phyloP scores from a whole-genome alignment of 2,797 vertebrate genomes.

The Natrix natrix region DNA sequence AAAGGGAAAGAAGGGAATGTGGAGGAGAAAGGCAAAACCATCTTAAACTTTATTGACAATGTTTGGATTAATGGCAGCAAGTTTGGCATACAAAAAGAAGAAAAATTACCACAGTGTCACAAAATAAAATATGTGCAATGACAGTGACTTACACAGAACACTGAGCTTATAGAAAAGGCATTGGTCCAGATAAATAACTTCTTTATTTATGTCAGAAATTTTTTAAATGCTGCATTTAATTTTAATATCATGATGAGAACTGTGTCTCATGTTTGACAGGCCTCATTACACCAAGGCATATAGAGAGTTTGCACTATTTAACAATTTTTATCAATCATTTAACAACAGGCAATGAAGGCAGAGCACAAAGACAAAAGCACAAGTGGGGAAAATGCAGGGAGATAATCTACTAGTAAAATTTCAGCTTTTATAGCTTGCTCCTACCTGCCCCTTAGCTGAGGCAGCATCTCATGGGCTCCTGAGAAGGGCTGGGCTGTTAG shows the following conservation, averaged over 20 bases:
- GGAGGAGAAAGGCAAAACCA: not conserved
- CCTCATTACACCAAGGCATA: conserved; percentile 70
- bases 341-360: conserved; percentile 59
- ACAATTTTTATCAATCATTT: conserved; percentile 76
- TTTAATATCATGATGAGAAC: conserved; percentile 73
- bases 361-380: conserved; percentile 48
- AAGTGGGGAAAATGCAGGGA: conserved; percentile 50
- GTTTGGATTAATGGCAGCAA: conserved; percentile 60
- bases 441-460: conserved; percentile 10
- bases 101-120: conserved; percentile 53
- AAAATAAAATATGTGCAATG: conserved; percentile 70
- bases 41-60: conserved; percentile 17
- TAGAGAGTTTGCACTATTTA: conserved; percentile 76
- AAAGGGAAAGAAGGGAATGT: conserved; percentile 1
- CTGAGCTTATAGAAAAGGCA: conserved; percentile 70
- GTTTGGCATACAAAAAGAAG: conserved; percentile 57
- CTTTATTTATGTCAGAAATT: conserved; percentile 74
- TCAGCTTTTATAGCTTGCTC: conserved; percentile 41
- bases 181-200: conserved; percentile 73
- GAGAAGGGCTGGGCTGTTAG: not conserved
- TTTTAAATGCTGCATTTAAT: conserved; percentile 77
- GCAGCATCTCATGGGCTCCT: not conserved
- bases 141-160: conserved; percentile 74
- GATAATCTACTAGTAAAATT: conserved; percentile 47
- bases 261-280: conserved; percentile 64